Base-by-base conservation (phyloP, 2,888 invertebrate species). In the Oeneis ivallda region DNA sequence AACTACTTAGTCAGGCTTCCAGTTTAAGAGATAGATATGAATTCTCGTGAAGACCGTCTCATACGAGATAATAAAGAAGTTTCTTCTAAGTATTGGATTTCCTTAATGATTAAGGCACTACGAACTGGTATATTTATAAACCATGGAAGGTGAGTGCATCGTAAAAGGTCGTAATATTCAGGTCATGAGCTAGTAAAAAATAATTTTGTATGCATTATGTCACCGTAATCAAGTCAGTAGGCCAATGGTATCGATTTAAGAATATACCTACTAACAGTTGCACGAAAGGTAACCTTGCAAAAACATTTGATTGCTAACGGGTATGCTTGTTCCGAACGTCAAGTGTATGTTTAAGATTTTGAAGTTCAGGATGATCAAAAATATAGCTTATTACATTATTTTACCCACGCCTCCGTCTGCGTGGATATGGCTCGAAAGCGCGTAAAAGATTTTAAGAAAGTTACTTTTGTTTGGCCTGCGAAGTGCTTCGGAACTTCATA, bases 221-320 rank as follows among this genome's bases (percentile, higher is more conserved):
- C 47, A 3, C 47, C 10, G 47, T 17, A 47, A 47, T 47, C 47
- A 17, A 47, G 47, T 47, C 47, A 47, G 47, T 47, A 17, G 47
- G 47, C 17, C 47, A 9, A 17, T 17, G 15, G 3, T 47, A 47
- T 47, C 47, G 47, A 47, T 47, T 45, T 41, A 13, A 13, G 41
- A 13, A 13, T 41, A 41, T 9, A 41, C 13, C 11, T 39, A 39
- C 41, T 41, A 41, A 41, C 41, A 41, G 41, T 13, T 41, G 41
- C 41, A 41, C 41, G 41, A 13, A 41, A 11, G 37, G 37, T 41
- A 41, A 41, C 41, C 41, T 41, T 41, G 41, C 41, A 11, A 41
- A 41, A 41, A 13, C 41, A 11, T 13, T 11, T 11, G 13, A 41
- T 41, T 13, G 41, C 13, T 13, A 41, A 41, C 41, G 3, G 10